Base-by-base conservation (phyloP, 2,797 vertebrate species). In the Anabas testudineus region DNA sequence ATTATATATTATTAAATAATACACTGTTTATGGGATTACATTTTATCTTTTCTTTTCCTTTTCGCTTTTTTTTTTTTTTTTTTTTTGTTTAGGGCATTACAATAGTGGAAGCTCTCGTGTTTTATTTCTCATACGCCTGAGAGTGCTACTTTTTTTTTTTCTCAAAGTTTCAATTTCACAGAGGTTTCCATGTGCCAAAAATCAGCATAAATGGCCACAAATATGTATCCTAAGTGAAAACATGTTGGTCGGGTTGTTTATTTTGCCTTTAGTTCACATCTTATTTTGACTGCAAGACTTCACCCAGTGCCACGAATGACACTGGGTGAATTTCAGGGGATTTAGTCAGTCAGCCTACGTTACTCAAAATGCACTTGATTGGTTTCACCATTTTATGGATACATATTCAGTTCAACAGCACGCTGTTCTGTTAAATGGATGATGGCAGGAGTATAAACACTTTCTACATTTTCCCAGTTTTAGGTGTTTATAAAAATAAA, bases 201-300 rank as follows among this genome's bases (percentile, higher is more conserved):
- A 88, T 90, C 71, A 56, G 71, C 83, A 61, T 79, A 87, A 88
- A 88, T 65, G 74, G 52, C 85, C 87, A 76, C 83, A 91, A 87
- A 88, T 83, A 87, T 90, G 82, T 57, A 54, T 78, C 57, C 39
- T 85, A 92, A 92, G 79, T 87, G 76, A 80, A 90, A 90, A 84
- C 81, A 89, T 76, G 71, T 71, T 30, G 71, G 76, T 49, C 13
- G 53, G 76, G 67, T 79, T 91, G 78, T 90, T 89, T 87, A 78
- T 88, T 58, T 87, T 87, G 78, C 74, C 47, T 85, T 84, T 74
- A 49, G 68, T 82, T 81, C 59, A 58, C 70, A 80, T 86, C 66
- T 80, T 88, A 82, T 90, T 91, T 88, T 87, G 87, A 86, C 82
- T 84, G 53, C 59, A 61, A 82, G 77, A 64, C 69, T 78, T 80